Percentiles rank a stretch among this genome's conserved stretches.
phyloP scores from a whole-genome alignment of 2,888 invertebrate species.

The Conomelus anceps region DNA sequence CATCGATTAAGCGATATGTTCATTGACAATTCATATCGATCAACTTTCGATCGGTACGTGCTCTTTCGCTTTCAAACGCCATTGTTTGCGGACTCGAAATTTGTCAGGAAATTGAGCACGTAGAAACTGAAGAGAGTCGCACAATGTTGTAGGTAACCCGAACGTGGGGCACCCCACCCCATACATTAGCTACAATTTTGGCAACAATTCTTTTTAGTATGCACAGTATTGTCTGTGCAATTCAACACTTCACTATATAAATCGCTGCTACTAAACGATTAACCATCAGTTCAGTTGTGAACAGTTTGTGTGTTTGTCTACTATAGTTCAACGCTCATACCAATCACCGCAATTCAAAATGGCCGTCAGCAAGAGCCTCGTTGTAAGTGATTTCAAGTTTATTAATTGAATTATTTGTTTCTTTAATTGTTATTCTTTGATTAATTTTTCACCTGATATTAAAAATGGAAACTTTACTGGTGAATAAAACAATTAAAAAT shows the following conservation, averaged over 20 bases:
- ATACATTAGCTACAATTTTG: neutral
- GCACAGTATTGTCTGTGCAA: neutral
- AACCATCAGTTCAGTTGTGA: neutral
- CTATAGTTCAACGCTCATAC: neutral
- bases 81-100: neutral
- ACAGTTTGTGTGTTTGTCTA: neutral
- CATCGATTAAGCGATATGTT: neutral
- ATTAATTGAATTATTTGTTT: too few relatives aligned
- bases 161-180: neutral
- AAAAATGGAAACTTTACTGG: too few relatives aligned
- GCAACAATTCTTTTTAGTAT: neutral
- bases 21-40: constrained; percentile 6
- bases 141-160: too few relatives aligned
- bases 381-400: neutral
- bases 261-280: neutral
- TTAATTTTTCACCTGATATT: too few relatives aligned
- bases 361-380: neutral
- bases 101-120: neutral
- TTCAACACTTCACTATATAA: neutral
- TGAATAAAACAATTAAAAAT: too few relatives aligned
- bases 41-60: constrained; percentile 1
- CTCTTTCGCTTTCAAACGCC: neutral
- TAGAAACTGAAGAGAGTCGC: neutral
- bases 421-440: neutral
- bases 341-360: neutral